A percentile compares a stretch with the other conserved stretches of the same genome.
phyloP scores from a whole-genome alignment of 2,797 vertebrate genomes.

The Pseudochirops cupreus region DNA sequence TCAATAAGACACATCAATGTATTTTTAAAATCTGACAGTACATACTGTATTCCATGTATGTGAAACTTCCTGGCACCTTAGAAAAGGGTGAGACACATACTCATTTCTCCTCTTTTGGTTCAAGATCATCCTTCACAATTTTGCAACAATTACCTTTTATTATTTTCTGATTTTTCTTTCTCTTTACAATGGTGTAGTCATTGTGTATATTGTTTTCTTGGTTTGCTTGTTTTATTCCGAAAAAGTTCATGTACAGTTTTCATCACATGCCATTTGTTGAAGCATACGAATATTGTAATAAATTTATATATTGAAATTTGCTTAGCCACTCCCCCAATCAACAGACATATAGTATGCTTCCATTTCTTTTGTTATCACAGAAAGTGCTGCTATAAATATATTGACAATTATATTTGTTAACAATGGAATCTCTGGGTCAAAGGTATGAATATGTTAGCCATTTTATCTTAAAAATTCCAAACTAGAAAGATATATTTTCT shows the following conservation, averaged over 20 bases:
- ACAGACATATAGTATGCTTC: neutral
- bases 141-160: neutral
- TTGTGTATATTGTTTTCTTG: neutral
- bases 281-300: neutral
- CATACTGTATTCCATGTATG: neutral
- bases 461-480: neutral
- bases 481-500: neutral
- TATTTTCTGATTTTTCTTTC: neutral
- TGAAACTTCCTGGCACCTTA: neutral
- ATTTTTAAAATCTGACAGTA: neutral
- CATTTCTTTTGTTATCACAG: neutral
- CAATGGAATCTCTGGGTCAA: neutral
- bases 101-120: neutral
- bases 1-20: neutral
- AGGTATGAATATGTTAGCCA: neutral
- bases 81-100: neutral
- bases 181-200: neutral
- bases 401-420: neutral
- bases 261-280: neutral
- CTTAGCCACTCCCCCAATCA: neutral
- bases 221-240: neutral
- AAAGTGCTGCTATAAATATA: neutral
- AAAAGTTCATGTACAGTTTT: neutral
- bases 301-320: neutral
- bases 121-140: neutral